These are phyloP conservation scores for Sialis fuliginosa DNA, from an alignment of 2,888 invertebrate species.

Conservation along the genomic window DNA sequence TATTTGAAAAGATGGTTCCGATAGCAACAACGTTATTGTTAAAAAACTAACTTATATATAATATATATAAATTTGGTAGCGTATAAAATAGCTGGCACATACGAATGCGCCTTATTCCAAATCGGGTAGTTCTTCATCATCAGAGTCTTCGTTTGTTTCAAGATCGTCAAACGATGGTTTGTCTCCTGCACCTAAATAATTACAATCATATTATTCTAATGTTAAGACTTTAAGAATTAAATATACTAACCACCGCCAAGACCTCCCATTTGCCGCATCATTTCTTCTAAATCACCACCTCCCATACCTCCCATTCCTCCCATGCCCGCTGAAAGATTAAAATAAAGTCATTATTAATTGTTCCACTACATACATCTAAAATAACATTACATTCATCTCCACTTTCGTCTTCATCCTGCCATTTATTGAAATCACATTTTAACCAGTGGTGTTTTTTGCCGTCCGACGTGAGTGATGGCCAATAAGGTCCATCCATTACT, in stretches of 20 bases:
- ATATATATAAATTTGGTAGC: neutral
- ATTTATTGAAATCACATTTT: slow-evolving; percentile 94
- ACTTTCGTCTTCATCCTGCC: slow-evolving; percentile 93
- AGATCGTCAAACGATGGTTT: slow-evolving; percentile 62
- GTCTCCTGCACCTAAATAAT: slow-evolving; percentile 25
- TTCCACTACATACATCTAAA: neutral
- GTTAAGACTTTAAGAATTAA: slow-evolving; percentile 3
- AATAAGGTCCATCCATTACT: slow-evolving; percentile 54
- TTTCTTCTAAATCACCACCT: slow-evolving; percentile 43
- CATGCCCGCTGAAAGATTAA: slow-evolving; percentile 18
- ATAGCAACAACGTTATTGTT: neutral
- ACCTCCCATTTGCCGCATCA: slow-evolving; percentile 59
- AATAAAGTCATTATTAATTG: neutral
- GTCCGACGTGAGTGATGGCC: slow-evolving; percentile 76
- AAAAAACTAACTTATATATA: neutral
- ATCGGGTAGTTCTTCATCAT: slow-evolving; percentile 65
- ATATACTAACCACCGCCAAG: slow-evolving; percentile 22
- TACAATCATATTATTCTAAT: neutral
- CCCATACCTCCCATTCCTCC: slow-evolving; percentile 24
- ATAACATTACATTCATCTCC: slow-evolving; percentile 44
- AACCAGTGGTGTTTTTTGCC: slow-evolving; percentile 87
- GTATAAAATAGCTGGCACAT: neutral
- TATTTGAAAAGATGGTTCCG: too few relatives aligned
- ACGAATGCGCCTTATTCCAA: slow-evolving; percentile 32
- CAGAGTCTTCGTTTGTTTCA: slow-evolving; percentile 45